A percentile compares a stretch with the other conserved stretches of the same genome.
These are phyloP conservation scores for Drosophila albomicans DNA, from an alignment of 1,140 invertebrate species.

Conservation along the genomic window DNA sequence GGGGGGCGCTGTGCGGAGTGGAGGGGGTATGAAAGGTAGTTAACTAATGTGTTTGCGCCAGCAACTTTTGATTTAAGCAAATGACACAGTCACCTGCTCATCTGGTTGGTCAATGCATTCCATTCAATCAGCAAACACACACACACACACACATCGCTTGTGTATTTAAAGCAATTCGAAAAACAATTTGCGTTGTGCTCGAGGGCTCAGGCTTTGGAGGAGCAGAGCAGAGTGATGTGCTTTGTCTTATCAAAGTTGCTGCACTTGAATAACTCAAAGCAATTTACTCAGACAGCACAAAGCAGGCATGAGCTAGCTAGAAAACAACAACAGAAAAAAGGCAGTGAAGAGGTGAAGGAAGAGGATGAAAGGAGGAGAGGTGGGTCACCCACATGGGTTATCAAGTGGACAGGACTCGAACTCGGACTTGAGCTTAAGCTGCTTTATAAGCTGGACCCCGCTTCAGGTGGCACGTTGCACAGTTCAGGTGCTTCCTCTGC, in stretches of 20 bases:
- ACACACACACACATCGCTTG: conserved; percentile 34
- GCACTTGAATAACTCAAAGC: conserved; percentile 61
- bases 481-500: conserved; percentile 17
- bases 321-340: conserved; percentile 69
- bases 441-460: conserved; percentile 49
- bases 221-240: conserved; percentile 37
- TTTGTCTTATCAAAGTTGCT: conserved; percentile 53
- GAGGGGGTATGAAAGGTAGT: neutral
- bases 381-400: conserved; percentile 11
- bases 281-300: conserved; percentile 51
- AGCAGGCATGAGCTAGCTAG: conserved; percentile 2
- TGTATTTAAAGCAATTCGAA: conserved; percentile 36
- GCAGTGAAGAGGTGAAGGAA: conserved; percentile 16
- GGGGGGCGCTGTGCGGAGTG: neutral
- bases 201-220: neutral
- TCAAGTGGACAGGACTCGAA: neutral
- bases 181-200: conserved; percentile 25
- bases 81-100: conserved; percentile 18
- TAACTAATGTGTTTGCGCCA: conserved; percentile 50
- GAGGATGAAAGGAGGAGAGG: no score
- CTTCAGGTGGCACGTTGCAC: conserved; percentile 39
- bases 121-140: conserved; percentile 14
- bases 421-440: conserved; percentile 12
- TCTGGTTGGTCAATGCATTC: neutral
- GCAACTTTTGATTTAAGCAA: conserved; percentile 33